A percentile compares a stretch with the other conserved stretches of the same genome.
These are phyloP conservation scores for Sebastes matsubarae DNA, from an alignment of 2,797 vertebrate genomes.

Conservation along the genomic window DNA sequence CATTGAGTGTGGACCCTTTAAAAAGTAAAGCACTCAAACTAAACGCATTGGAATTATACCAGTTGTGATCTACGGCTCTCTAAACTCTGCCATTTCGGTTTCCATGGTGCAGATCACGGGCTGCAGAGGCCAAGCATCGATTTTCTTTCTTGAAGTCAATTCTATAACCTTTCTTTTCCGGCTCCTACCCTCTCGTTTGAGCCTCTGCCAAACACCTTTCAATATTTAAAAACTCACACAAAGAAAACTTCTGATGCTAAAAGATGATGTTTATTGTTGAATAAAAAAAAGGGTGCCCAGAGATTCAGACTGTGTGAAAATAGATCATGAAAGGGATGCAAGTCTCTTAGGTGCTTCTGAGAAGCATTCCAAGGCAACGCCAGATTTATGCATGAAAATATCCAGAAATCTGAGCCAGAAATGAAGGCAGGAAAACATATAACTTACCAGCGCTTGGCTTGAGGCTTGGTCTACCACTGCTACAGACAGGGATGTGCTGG, in stretches of 20 bases:
- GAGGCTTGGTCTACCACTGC: conserved; percentile 92
- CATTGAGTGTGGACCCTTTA: conserved; percentile 49
- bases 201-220: conserved; percentile 45
- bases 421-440: conserved; percentile 3
- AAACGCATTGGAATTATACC: conserved; percentile 62
- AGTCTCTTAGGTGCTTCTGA: conserved; percentile 1
- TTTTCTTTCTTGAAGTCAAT: conserved; percentile 72
- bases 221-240: conserved; percentile 35
- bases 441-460: conserved; percentile 92
- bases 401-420: conserved; percentile 1
- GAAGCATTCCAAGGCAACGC: background rate
- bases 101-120: conserved; percentile 72
- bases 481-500: conserved; percentile 85
- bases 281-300: background rate
- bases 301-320: conserved; percentile 28
- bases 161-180: conserved; percentile 70
- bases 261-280: conserved; percentile 19
- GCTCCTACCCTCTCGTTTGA: conserved; percentile 39
- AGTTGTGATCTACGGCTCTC: conserved; percentile 62
- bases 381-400: background rate
- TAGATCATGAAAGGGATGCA: conserved; percentile 31
- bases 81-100: conserved; percentile 73
- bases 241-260: conserved; percentile 27
- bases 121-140: conserved; percentile 72
- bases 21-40: conserved; percentile 65